Percentiles rank a stretch among this genome's conserved stretches.
Conservation (phyloP, 2,888 invertebrate species). For the Xestobium rufovillosum region DNA sequence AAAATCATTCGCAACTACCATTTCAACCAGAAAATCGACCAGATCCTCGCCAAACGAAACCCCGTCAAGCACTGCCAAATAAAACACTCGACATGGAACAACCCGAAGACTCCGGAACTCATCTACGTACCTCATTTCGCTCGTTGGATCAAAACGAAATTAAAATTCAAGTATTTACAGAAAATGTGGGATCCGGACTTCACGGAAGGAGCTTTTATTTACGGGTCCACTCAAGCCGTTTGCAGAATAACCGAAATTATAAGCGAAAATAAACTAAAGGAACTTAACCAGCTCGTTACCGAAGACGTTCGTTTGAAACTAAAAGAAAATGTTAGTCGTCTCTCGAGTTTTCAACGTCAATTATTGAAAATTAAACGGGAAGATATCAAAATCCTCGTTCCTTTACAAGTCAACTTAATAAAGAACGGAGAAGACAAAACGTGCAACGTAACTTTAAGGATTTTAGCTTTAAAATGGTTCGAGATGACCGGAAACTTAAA, state of each 20-base stretch:
- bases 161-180: constrained; percentile 37
- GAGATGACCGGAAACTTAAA: constrained; percentile 28
- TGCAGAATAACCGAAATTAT: constrained; percentile 41
- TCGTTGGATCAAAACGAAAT: constrained; percentile 39
- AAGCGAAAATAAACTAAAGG: constrained; percentile 31
- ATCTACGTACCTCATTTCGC: constrained; percentile 40
- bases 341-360: constrained; percentile 33
- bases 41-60: no score
- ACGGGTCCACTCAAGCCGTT: constrained; percentile 37
- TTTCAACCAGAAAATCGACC: no score
- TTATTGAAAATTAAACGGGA: constrained; percentile 36
- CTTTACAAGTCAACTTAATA: constrained; percentile 31
- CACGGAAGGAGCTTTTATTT: constrained; percentile 42
- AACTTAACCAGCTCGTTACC: constrained; percentile 34
- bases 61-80: no score
- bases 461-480: constrained; percentile 40
- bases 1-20: no score
- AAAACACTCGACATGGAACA: background rate
- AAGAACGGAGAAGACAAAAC: constrained; percentile 26
- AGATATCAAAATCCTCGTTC: constrained; percentile 41
- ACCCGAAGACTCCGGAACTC: constrained; percentile 37
- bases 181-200: constrained; percentile 41
- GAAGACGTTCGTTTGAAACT: constrained; percentile 29
- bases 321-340: constrained; percentile 29
- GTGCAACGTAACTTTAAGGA: constrained; percentile 34